A percentile compares a stretch with the other conserved stretches of the same genome.
Evolutionary conservation across 2,888 invertebrate species (phyloP).

Genomic region (Morinoia aosen): DNA sequence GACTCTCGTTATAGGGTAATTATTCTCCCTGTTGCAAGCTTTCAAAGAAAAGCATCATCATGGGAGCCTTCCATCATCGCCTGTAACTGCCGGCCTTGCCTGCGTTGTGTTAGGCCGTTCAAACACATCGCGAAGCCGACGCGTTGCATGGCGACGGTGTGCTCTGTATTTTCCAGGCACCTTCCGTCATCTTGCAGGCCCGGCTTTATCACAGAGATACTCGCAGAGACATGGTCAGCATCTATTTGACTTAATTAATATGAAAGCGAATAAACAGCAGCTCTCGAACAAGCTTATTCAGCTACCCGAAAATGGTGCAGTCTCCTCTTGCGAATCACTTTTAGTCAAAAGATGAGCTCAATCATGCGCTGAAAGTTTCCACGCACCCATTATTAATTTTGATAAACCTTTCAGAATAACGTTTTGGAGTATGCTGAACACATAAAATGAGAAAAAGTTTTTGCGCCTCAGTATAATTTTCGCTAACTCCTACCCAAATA

Average conservation of each 20-base stretch:
- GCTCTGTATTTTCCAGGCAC: not conserved
- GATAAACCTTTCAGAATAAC: not conserved
- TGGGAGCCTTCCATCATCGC: conserved; percentile 32
- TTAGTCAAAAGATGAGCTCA: not conserved
- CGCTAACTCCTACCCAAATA: not conserved
- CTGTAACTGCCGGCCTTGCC: conserved; percentile 15
- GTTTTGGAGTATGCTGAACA: not conserved
- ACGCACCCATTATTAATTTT: not conserved
- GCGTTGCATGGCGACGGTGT: not conserved
- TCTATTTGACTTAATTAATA: not conserved
- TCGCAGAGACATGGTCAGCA: not conserved
- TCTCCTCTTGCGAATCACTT: not conserved
- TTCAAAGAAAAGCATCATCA: conserved; percentile 46
- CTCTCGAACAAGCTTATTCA: not conserved
- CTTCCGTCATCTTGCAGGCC: not conserved
- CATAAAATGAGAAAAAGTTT: not conserved
- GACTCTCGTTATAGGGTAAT: conserved; percentile 50
- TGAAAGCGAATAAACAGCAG: not conserved
- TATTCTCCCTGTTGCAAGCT: conserved; percentile 35
- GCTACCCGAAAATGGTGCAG: not conserved
- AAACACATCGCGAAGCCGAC: not conserved
- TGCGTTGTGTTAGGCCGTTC: not conserved
- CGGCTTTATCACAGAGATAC: not conserved
- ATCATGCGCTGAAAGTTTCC: not conserved
- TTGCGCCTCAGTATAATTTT: not conserved